Conservation (phyloP, 2,888 invertebrate species). For the Dasysyrphus albostriatus region DNA sequence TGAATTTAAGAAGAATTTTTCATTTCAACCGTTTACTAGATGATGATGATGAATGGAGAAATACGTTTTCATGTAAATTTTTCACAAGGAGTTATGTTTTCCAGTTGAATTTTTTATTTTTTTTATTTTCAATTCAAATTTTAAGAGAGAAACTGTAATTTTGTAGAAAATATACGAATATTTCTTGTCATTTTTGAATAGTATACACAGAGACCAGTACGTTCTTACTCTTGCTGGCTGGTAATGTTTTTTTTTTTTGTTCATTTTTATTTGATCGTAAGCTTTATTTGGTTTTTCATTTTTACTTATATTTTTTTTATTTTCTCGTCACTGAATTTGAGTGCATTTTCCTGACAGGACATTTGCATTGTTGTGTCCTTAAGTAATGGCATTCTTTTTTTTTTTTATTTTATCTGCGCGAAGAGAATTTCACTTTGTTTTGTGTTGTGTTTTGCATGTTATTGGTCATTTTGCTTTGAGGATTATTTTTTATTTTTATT, state of each 20-base stretch:
- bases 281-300: not conserved
- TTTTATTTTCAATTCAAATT: constrained; percentile 1
- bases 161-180: not conserved
- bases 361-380: constrained; percentile 3
- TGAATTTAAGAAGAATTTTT: constrained; percentile 9
- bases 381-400: not conserved
- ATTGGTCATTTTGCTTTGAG: constrained; percentile 7
- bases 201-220: no score
- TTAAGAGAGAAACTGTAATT: constrained; percentile 4
- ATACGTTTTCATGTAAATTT: constrained; percentile 20
- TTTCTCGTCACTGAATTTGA: not conserved
- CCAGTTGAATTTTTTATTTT: not conserved
- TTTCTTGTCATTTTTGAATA: not conserved
- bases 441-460: not conserved
- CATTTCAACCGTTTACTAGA: not conserved
- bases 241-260: not conserved
- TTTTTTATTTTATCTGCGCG: not conserved
- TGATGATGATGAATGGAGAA: constrained; percentile 12
- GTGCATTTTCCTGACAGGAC: constrained; percentile 8
- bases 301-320: not conserved
- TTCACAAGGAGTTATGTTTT: constrained; percentile 2
- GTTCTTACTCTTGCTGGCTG: not conserved
- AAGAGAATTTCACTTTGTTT: not conserved
- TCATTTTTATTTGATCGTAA: not conserved
- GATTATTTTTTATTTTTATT: not conserved